Base-by-base conservation (phyloP, 2,797 vertebrate genomes). In the Balearica regulorum region DNA sequence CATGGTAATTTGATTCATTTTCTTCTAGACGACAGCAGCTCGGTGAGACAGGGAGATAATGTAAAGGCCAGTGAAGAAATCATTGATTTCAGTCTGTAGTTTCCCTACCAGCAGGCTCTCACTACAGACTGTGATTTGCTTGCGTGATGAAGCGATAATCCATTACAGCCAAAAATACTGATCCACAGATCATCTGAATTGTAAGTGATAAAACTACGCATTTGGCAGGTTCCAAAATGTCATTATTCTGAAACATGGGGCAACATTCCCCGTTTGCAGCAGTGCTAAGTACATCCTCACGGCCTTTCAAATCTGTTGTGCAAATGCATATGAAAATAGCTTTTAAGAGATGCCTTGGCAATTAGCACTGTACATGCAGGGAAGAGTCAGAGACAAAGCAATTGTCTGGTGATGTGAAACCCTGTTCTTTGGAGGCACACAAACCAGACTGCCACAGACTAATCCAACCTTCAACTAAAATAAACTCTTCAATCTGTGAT, bases 401-500 rank as follows among this genome's bases (percentile, higher is more conserved):
- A 10, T 44, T 39, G 80, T 33, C 91, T 73, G 78, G 9, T 20
- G 0, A 0, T 1, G 18, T 11, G 28, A 12, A 87, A 33, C 1
- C 5, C 25, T 3, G 54, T 12, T 55, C 60, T 81, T 83, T 1
- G 31, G 57, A 39, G 81, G 48, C 61, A 5, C 61, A 7, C 61
- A 31, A 25, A 55, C 25, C 68, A 21, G 44, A 2, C 57, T 28
- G 64, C 26, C 37, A 8, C 62, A 11, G 68, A 41, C 26, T 13
- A 22, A 72, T 3, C 28, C 86, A 35, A 13, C 55, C 87, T 31
- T 13, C 0, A 3, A 28, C 68, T 28, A 0, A 21, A 61, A 29
- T 4, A 57, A 58, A 29, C 58, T 37, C 37, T 75, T 11, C 31
- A 0, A 1, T 44, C 57, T 31, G 2, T 0, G 13, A 19, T 7